These are phyloP conservation scores for Thunnus albacares DNA, from an alignment of 2,797 vertebrate species.

Conservation along the genomic window DNA sequence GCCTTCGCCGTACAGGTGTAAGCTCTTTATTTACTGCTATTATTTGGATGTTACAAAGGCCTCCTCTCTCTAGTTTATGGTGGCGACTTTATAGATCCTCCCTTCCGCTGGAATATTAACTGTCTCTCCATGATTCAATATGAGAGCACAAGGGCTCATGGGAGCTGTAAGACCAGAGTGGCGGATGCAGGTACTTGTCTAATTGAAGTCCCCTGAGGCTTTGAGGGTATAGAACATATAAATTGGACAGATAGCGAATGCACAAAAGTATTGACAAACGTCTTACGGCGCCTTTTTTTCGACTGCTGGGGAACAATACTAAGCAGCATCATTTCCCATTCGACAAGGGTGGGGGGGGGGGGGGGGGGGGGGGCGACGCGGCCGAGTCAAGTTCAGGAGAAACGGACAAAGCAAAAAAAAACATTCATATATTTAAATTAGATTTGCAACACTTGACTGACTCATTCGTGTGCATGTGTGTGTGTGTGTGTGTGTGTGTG, in stretches of 20 bases:
- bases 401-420: slow-evolving; percentile 82
- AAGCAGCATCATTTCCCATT: slow-evolving; percentile 68
- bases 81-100: slow-evolving; percentile 80
- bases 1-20: slow-evolving; percentile 91
- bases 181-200: slow-evolving; percentile 84
- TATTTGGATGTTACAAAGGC: slow-evolving; percentile 80
- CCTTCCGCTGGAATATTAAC: slow-evolving; percentile 81
- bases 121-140: slow-evolving; percentile 78
- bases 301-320: slow-evolving; percentile 54
- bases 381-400: slow-evolving; percentile 68
- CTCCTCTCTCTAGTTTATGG: slow-evolving; percentile 73
- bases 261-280: slow-evolving; percentile 76
- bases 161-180: slow-evolving; percentile 71
- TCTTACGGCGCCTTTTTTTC: slow-evolving; percentile 50
- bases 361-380: neutral
- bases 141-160: slow-evolving; percentile 70
- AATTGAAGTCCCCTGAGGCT: slow-evolving; percentile 80
- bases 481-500: slow-evolving; percentile 45
- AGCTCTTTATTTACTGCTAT: slow-evolving; percentile 92
- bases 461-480: slow-evolving; percentile 49
- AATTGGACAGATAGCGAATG: slow-evolving; percentile 70
- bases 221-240: slow-evolving; percentile 64
- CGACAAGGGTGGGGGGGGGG: slow-evolving; percentile 5
- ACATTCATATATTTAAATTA: slow-evolving; percentile 91
- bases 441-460: slow-evolving; percentile 89